Evolutionary conservation across 2,113 vertebrate genomes (phyloP).

Genomic region (Saccopteryx leptura): DNA sequence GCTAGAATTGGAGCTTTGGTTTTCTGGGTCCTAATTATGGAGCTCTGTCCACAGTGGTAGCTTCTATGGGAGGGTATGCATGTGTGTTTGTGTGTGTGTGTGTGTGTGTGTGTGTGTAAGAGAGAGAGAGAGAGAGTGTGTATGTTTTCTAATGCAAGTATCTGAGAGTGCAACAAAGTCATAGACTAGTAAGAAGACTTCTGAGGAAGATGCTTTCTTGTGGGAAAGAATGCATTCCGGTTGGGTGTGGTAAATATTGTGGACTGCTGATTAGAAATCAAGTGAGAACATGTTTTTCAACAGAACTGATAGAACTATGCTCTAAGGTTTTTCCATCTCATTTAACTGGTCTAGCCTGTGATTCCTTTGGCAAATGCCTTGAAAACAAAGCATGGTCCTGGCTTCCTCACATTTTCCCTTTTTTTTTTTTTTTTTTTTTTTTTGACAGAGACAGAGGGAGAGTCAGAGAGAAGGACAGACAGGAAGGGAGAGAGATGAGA

Average conservation of each 20-base stretch:
- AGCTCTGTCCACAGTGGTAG: neutral
- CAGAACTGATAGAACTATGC: neutral
- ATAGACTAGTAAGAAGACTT: neutral
- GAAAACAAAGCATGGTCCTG: neutral
- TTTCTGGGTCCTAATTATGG: neutral
- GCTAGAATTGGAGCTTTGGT: neutral
- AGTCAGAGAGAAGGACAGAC: too few relatives aligned
- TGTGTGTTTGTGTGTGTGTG: neutral
- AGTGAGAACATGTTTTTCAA: neutral
- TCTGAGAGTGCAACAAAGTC: neutral
- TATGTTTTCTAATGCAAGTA: neutral
- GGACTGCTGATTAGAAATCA: neutral
- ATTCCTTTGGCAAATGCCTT: neutral
- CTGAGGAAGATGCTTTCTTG: neutral
- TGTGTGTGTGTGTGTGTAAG: neutral
- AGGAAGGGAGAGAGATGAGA: too few relatives aligned
- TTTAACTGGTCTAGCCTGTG: neutral
- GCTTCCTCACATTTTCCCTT: neutral
- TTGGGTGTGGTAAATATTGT: neutral
- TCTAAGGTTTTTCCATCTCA: neutral
- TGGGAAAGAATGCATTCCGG: neutral
- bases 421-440: neutral
- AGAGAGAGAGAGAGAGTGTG: neutral
- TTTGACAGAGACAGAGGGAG: too few relatives aligned
- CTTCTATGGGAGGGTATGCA: neutral